phyloP scores from a whole-genome alignment of 1,140 invertebrate species.

The Drosophila quadrilineata region DNA sequence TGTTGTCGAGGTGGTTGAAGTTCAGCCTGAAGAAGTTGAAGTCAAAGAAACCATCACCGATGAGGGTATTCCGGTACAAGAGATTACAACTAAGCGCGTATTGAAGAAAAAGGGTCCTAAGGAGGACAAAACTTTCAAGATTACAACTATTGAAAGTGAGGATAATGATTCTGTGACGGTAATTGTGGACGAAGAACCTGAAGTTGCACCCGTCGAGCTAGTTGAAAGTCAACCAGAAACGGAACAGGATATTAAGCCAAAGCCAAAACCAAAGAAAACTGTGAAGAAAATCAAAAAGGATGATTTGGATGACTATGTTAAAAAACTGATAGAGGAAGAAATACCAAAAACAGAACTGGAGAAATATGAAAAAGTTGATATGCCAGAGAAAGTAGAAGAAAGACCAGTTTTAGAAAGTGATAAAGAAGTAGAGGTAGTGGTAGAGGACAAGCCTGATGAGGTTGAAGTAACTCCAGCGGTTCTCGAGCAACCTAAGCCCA shows the following conservation, averaged over 20 bases:
- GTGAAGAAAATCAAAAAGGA: conserved; percentile 65
- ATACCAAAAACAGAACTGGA: conserved; percentile 66
- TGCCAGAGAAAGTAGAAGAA: conserved; percentile 47
- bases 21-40: conserved; percentile 57
- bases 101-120: conserved; percentile 79
- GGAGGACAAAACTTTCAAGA: conserved; percentile 80
- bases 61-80: conserved; percentile 65
- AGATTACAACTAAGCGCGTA: conserved; percentile 77
- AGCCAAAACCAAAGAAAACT: conserved; percentile 72
- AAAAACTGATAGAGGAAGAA: conserved; percentile 65
- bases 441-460: too few species aligned
- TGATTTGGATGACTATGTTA: conserved; percentile 63
- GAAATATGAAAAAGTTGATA: conserved; percentile 68
- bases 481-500: conserved; percentile 41
- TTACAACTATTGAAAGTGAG: conserved; percentile 80
- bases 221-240: conserved; percentile 50
- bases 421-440: too few species aligned
- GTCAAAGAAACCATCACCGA: conserved; percentile 57
- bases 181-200: conserved; percentile 63
- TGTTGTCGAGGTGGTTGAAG: conserved; percentile 64
- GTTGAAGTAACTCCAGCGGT: conserved; percentile 4
- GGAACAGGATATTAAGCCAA: conserved; percentile 44
- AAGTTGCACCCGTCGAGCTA: conserved; percentile 9
- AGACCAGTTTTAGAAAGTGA: conserved; percentile 7
- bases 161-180: conserved; percentile 68